A percentile compares a stretch with the other conserved stretches of the same genome.
phyloP scores from a whole-genome alignment of 2,888 invertebrate species.

The Drymonia ruficornis region DNA sequence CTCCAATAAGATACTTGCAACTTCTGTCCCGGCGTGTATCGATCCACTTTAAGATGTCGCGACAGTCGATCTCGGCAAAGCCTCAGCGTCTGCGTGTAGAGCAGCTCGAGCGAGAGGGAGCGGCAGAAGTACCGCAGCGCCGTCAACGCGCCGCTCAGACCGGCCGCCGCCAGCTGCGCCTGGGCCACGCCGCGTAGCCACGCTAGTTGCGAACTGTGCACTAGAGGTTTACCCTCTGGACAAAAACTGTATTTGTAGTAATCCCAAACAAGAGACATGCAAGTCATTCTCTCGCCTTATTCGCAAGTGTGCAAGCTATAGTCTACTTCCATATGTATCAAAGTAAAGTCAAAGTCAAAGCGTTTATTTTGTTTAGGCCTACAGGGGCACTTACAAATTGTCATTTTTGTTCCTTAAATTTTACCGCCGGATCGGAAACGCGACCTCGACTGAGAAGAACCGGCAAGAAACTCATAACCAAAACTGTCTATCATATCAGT shows the following conservation, averaged over 20 bases:
- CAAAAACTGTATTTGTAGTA: neutral
- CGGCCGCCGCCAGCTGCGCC: slow-evolving; percentile 91
- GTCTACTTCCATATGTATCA: too few species aligned
- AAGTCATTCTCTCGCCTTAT: too few species aligned
- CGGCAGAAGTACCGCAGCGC: slow-evolving; percentile 96
- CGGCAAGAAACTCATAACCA: too few species aligned
- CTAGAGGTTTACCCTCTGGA: slow-evolving; percentile 96
- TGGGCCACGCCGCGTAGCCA: slow-evolving; percentile 98
- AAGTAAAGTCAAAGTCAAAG: too few species aligned
- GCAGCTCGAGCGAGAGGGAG: slow-evolving; percentile 95
- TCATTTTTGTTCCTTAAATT: too few species aligned
- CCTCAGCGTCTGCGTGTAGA: slow-evolving; percentile 95
- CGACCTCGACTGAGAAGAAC: too few species aligned
- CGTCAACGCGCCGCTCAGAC: slow-evolving; percentile 88
- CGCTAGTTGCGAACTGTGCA: slow-evolving; percentile 96
- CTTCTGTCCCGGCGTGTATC: slow-evolving; percentile 95
- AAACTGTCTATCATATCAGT: too few species aligned
- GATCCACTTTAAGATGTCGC: slow-evolving; percentile 95
- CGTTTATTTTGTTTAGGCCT: too few species aligned
- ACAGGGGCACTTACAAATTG: too few species aligned
- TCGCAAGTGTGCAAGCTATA: too few species aligned
- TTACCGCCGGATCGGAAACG: too few species aligned
- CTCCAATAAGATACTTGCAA: slow-evolving; percentile 98
- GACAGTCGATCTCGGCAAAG: slow-evolving; percentile 95
- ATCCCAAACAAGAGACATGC: too few species aligned